These are phyloP conservation scores for Hirtodrosophila histrioides DNA, from an alignment of 2,888 invertebrate genomes.

Conservation along the genomic window DNA sequence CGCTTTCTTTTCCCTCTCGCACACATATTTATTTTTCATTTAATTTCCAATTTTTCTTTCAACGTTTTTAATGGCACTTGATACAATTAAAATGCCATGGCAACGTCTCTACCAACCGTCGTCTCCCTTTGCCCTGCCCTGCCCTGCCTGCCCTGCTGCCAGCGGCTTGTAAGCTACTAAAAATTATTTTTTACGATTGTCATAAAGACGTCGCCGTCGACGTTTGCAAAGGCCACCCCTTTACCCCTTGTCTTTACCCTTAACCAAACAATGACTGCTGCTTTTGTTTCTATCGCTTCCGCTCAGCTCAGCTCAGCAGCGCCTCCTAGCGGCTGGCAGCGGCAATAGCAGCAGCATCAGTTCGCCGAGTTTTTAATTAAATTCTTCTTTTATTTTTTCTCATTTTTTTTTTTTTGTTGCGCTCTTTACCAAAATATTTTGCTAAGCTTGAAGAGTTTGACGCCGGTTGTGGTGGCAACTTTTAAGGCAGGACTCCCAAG, in stretches of 20 bases:
- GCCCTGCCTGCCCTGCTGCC: constrained; percentile 18
- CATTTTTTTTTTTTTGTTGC: constrained; percentile 20
- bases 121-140: no score
- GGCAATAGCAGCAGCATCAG: constrained; percentile 23
- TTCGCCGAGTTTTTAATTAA: constrained; percentile 71
- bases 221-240: constrained; percentile 29
- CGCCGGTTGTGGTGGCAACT: constrained; percentile 19
- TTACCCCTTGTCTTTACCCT: not conserved
- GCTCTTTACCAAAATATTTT: constrained; percentile 63
- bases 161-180: constrained; percentile 72
- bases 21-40: constrained; percentile 69
- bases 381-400: constrained; percentile 39
- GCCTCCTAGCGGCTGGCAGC: constrained; percentile 51
- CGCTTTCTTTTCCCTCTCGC: constrained; percentile 3
- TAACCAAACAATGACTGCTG: constrained; percentile 52
- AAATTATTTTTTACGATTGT: constrained; percentile 79
- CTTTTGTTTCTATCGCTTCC: constrained; percentile 46
- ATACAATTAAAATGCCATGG: constrained; percentile 75
- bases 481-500: constrained; percentile 7
- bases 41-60: constrained; percentile 71
- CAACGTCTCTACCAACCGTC: constrained; percentile 41
- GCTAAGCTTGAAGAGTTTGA: constrained; percentile 52
- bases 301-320: constrained; percentile 21
- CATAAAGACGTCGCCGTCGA: constrained; percentile 70
- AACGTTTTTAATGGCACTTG: constrained; percentile 71